Evolutionary conservation across 2,888 invertebrate genomes (phyloP).

Genomic region (Incurvaria masculella): DNA sequence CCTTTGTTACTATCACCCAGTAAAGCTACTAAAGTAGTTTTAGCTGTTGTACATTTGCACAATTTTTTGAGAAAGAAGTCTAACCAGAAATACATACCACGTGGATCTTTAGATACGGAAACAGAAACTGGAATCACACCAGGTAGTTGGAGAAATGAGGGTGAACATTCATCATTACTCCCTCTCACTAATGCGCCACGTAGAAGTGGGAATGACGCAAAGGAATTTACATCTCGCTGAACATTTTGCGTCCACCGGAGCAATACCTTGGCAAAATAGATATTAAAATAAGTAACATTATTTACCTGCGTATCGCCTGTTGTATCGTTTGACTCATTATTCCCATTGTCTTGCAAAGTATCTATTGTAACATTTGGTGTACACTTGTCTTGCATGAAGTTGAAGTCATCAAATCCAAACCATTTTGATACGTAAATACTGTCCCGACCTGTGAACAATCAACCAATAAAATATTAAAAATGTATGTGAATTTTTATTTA

Average conservation of each 20-base stretch:
- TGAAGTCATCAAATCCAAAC: slow-evolving; percentile 13
- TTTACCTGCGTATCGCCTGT: slow-evolving; percentile 5
- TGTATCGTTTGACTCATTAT: too few species aligned
- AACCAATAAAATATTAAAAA: slow-evolving; percentile 11
- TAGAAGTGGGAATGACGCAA: slow-evolving; percentile 17
- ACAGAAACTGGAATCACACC: slow-evolving; percentile 16
- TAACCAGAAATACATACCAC: slow-evolving; percentile 11
- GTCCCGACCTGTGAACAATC: slow-evolving; percentile 12
- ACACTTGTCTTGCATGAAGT: slow-evolving; percentile 11
- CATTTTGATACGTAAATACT: slow-evolving; percentile 13
- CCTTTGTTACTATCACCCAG: slow-evolving; percentile 10
- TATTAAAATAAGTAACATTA: slow-evolving; percentile 8
- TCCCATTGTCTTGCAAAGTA: too few species aligned
- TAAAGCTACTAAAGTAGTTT: slow-evolving; percentile 10
- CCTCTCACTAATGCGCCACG: slow-evolving; percentile 17
- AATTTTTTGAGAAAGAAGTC: slow-evolving; percentile 17
- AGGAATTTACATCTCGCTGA: slow-evolving; percentile 16
- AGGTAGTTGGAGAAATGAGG: slow-evolving; percentile 20
- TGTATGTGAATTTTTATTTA: slow-evolving; percentile 11
- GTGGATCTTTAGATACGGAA: slow-evolving; percentile 16
- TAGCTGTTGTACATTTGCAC: slow-evolving; percentile 16
- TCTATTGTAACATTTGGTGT: slow-evolving; percentile 6
- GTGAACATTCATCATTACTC: slow-evolving; percentile 13
- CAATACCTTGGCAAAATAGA: slow-evolving; percentile 18
- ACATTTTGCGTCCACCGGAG: slow-evolving; percentile 17